Evolutionary conservation across 2,797 vertebrate species (phyloP).

Genomic region (Mus caroli): DNA sequence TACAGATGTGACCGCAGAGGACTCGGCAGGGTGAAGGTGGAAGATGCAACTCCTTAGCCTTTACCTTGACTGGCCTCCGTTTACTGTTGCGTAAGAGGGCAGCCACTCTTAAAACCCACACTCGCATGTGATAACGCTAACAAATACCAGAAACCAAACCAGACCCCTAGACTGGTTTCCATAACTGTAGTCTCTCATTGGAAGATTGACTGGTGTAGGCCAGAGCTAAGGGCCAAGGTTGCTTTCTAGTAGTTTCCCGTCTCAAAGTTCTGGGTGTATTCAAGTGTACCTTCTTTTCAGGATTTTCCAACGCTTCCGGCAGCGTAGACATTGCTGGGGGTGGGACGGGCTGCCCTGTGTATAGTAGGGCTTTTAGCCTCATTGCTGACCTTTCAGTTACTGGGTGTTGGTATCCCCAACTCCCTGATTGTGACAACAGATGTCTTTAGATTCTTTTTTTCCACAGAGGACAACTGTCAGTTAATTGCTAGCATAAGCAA

Average conservation of each 20-base stretch:
- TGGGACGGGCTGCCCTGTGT: not conserved
- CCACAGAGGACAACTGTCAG: not conserved
- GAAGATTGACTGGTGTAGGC: not conserved
- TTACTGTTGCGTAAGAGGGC: not conserved
- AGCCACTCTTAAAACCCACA: not conserved
- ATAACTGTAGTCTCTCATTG: not conserved
- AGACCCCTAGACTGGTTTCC: accelerated
- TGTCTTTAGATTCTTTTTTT: not conserved
- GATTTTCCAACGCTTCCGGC: not conserved
- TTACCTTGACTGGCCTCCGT: not conserved
- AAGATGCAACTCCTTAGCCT: not conserved
- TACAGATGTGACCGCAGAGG: not conserved
- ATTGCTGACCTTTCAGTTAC: not conserved
- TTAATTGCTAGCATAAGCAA: not conserved
- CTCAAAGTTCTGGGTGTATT: not conserved
- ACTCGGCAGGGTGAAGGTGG: not conserved
- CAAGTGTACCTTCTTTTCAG: not conserved
- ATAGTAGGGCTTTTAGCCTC: not conserved
- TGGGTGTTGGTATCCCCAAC: not conserved
- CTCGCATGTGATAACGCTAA: not conserved
- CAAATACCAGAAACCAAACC: not conserved
- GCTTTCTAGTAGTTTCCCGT: not conserved
- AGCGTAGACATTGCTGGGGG: not conserved
- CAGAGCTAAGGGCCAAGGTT: not conserved
- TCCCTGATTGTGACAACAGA: not conserved